A percentile compares a stretch with the other conserved stretches of the same genome.
phyloP scores from a whole-genome alignment of 2,113 vertebrate genomes.

The Carlito syrichta region DNA sequence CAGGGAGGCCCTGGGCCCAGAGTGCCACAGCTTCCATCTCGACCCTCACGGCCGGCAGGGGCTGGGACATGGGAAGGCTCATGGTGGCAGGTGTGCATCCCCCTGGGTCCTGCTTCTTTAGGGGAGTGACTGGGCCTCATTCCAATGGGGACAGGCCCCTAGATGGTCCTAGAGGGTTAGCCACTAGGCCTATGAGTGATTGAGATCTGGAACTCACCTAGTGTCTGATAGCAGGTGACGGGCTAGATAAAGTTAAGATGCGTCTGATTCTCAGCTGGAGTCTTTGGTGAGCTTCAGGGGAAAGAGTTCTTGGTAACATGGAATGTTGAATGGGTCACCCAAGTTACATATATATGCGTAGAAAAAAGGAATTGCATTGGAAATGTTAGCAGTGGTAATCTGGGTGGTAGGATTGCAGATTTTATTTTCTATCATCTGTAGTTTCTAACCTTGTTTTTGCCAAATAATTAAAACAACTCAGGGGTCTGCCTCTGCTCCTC shows the following conservation, averaged over 20 bases:
- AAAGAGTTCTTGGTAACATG: background rate
- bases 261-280: background rate
- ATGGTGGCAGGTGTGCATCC: too few relatives aligned
- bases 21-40: too few relatives aligned
- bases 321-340: background rate
- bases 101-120: fast-evolving
- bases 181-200: background rate
- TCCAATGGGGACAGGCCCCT: background rate
- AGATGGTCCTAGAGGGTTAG: background rate
- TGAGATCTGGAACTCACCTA: background rate
- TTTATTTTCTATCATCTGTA: background rate
- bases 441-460: background rate
- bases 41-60: fast-evolving
- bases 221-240: fast-evolving
- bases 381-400: background rate
- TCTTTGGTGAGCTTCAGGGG: background rate
- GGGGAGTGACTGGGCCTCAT: background rate
- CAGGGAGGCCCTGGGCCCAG: too few relatives aligned
- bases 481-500: background rate
- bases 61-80: too few relatives aligned
- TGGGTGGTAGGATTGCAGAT: background rate
- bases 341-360: background rate
- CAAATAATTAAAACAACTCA: background rate
- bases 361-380: background rate
- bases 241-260: fast-evolving